phyloP scores from a whole-genome alignment of 2,797 vertebrate species.

The Acomys russatus region DNA sequence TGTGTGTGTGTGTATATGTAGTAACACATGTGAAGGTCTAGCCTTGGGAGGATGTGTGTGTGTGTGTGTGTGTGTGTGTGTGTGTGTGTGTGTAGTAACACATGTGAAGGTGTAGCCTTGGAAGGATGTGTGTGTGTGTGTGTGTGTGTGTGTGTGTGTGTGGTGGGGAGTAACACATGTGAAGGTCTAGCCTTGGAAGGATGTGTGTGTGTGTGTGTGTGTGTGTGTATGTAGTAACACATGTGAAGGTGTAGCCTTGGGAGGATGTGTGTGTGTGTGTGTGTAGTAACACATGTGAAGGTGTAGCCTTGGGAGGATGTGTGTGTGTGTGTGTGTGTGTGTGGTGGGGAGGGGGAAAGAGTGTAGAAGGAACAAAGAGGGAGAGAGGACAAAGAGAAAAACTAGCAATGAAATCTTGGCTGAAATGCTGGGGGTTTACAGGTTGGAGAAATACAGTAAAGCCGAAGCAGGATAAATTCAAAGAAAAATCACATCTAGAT shows the following conservation, averaged over 20 bases:
- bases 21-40: neutral
- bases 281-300: neutral
- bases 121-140: neutral
- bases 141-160: neutral
- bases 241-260: neutral
- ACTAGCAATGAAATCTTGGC: neutral
- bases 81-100: neutral
- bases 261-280: neutral
- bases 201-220: neutral
- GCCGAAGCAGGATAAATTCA: neutral
- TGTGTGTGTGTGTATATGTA: neutral
- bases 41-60: neutral
- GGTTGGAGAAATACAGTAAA: neutral
- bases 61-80: too few species aligned
- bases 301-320: neutral
- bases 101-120: neutral
- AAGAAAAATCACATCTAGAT: neutral
- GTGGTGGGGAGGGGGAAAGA: neutral
- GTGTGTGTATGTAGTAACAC: neutral
- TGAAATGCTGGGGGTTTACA: slow-evolving; percentile 21
- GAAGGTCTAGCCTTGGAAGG: too few species aligned
- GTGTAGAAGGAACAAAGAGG: neutral
- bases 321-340: neutral
- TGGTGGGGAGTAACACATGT: neutral
- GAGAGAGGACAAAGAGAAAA: neutral